Base-by-base conservation (phyloP, 2,797 vertebrate genomes). In the Otus scops region DNA sequence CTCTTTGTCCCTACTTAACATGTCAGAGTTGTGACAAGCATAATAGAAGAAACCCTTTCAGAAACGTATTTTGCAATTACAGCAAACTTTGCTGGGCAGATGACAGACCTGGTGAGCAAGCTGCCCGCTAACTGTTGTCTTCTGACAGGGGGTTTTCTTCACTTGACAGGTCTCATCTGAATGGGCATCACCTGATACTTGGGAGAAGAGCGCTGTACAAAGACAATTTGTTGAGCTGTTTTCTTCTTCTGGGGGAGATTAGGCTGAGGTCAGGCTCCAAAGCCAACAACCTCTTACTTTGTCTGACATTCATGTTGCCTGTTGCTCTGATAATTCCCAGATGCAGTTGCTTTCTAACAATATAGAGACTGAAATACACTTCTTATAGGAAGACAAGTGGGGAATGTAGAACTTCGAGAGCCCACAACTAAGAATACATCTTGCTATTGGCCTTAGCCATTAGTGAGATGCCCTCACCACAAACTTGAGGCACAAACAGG, bases 1-100 rank as follows among this genome's bases (percentile, higher is more conserved):
- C 57, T 94, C 63, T 90, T 92, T 85, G 88, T 73, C 56, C 56
- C 39, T 86, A 34, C 48, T 92, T 92, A 93, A 85, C 43, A 6
- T 74, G 60, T 92, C 51, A 57, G 77, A 87, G 36, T 53, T 85
- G 67, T 92, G 93, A 96, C 96, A 95, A 76, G 50, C 32, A 48
- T 57, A 90, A 75, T 32, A 73, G 76, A 63, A 90, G 41, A 86
- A 96, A 86, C 13, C 73, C 47, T 92, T 86, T 93, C 85, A 84
- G 83, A 93, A 95, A 88, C 4, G 0, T 76, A 84, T 86, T 94
- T 84, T 93, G 69, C 69, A 93, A 78, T 88, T 95, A 76, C 74
- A 51, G 54, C 65, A 91, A 36, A 92, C 41, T 93, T 93, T 85
- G 19, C 59, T 87, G 67, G 54, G 80, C 54, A 88, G 54, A 84